A percentile compares a stretch with the other conserved stretches of the same genome.
These are phyloP conservation scores for Gopherus flavomarginatus DNA, from an alignment of 2,113 vertebrate genomes.

Conservation along the genomic window DNA sequence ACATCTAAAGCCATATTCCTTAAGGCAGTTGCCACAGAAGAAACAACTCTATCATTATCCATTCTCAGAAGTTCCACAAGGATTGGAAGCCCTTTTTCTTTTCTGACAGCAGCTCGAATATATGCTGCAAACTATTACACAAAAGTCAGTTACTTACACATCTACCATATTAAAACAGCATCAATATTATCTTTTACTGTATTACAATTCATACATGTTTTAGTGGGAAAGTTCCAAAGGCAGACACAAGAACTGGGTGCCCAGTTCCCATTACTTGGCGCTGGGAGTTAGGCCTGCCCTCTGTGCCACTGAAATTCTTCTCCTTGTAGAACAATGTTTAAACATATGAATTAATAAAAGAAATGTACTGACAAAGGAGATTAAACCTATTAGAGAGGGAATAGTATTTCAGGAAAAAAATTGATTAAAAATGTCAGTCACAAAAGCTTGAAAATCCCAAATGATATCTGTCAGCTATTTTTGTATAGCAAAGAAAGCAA, in stretches of 20 bases:
- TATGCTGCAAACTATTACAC: constrained; percentile 91
- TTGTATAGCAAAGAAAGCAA: constrained; percentile 40
- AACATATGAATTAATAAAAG: constrained; percentile 17
- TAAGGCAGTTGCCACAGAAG: constrained; percentile 95
- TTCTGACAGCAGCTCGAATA: constrained; percentile 95
- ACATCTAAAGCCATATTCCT: constrained; percentile 98
- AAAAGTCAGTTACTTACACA: neutral
- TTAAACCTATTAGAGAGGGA: constrained; percentile 42
- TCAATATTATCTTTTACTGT: neutral
- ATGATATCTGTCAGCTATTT: constrained; percentile 47
- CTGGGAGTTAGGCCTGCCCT: neutral
- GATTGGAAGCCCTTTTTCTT: constrained; percentile 98
- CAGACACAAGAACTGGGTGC: rapidly evolving
- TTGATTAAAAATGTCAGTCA: constrained; percentile 1
- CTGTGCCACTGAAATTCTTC: neutral
- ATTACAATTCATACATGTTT: rapidly evolving
- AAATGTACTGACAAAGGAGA: constrained; percentile 10
- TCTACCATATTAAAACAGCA: neutral
- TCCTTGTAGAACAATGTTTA: neutral
- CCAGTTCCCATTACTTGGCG: rapidly evolving
- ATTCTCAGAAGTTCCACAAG: constrained; percentile 97
- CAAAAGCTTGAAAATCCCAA: constrained; percentile 48
- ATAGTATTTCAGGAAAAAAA: constrained; percentile 18
- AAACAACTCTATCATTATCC: constrained; percentile 98
- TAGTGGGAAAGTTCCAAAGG: neutral